Conservation (phyloP, 1,140 invertebrate genomes). For the Elymnias hypermnestra region DNA sequence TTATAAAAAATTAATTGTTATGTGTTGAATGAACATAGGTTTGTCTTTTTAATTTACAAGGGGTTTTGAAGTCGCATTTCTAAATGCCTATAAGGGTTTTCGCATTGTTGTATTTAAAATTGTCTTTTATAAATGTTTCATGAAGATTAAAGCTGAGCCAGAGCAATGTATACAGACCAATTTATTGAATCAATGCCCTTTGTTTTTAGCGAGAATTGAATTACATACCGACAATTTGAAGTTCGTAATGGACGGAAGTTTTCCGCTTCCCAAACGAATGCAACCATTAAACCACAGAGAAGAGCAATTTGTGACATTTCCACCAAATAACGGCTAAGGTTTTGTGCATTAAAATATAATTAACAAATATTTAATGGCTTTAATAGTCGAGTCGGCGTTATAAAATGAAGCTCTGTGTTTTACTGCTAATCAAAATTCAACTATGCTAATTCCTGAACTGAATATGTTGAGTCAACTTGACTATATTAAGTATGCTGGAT, state of each 20-base stretch:
- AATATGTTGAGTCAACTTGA: too few species aligned
- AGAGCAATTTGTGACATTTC: constrained; percentile 11
- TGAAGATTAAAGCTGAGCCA: not conserved
- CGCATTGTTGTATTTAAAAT: too few species aligned
- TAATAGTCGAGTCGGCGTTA: constrained; percentile 2
- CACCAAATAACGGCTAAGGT: constrained; percentile 33
- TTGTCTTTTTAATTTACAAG: too few species aligned
- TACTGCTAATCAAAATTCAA: constrained; percentile 57
- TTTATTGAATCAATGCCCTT: constrained; percentile 1
- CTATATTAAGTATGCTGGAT: too few species aligned
- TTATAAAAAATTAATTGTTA: too few species aligned
- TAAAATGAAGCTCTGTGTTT: constrained; percentile 30
- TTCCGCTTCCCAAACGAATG: not conserved
- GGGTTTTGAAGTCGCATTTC: too few species aligned
- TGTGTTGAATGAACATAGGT: too few species aligned
- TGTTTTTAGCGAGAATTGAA: constrained; percentile 1
- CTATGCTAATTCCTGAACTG: constrained; percentile 47
- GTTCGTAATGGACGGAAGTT: constrained; percentile 3
- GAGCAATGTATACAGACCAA: not conserved
- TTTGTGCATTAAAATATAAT: constrained; percentile 45
- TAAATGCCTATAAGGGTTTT: too few species aligned
- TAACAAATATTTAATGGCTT: constrained; percentile 41
- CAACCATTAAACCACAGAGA: constrained; percentile 6
- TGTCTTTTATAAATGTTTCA: not conserved
- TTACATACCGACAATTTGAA: constrained; percentile 2